phyloP scores from a whole-genome alignment of 2,888 invertebrate genomes.

The Phengaris arion region DNA sequence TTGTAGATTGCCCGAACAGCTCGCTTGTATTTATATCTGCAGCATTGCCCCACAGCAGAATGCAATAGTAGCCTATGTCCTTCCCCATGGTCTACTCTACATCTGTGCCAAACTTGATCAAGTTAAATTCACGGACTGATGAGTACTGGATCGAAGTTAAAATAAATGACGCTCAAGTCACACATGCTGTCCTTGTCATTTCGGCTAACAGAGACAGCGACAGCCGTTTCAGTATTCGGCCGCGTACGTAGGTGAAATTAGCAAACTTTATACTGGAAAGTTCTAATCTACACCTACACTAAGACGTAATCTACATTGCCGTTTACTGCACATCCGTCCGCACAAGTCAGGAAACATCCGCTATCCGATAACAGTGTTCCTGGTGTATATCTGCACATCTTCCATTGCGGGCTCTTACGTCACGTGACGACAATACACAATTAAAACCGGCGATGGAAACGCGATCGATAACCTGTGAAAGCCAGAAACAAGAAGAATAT shows the following conservation, averaged over 20 bases:
- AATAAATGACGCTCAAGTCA: no score
- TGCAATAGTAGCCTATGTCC: no score
- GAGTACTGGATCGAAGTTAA: no score
- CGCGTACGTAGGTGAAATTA: neutral
- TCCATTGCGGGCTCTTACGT: constrained; percentile 3
- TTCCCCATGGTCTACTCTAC: no score
- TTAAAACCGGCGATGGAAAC: neutral
- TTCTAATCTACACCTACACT: neutral
- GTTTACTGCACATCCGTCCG: neutral
- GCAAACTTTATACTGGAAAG: neutral
- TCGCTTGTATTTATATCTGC: no score
- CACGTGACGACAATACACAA: neutral
- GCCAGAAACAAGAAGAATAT: neutral
- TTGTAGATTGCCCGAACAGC: no score
- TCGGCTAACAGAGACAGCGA: no score
- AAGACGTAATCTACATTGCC: neutral
- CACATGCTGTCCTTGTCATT: no score
- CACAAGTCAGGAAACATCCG: neutral
- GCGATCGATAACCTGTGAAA: neutral
- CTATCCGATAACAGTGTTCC: neutral
- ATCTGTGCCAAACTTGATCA: no score
- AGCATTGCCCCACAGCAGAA: no score
- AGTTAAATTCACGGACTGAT: no score
- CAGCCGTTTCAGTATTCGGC: no score
- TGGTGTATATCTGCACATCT: constrained; percentile 9